Base-by-base conservation (phyloP, 2,888 invertebrate genomes). In the Macrophya annulata region DNA sequence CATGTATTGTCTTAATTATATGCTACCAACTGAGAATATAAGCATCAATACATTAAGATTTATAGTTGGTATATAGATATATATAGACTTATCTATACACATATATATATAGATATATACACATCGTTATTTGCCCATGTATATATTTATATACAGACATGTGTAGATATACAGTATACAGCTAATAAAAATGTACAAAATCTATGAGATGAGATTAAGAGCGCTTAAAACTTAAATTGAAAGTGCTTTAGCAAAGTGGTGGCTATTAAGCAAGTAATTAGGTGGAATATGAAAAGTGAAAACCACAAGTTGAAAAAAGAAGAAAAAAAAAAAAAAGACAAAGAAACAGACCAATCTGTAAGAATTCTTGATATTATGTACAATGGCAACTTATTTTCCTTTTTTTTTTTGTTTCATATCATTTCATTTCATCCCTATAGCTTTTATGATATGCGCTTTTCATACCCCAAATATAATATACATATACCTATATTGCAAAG, bases 141-240 rank as follows among this genome's bases (percentile, higher is more conserved):
- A 43, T 62, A 81, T 81, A 81, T 81, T 21, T 81, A 81, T 81
- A 62, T 81, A 45, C 9, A 55, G 12, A 77, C 17, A 31, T 77
- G 25, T 48, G n/a, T 51, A 51, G 31, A 48, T 88, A 85, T 87
- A 88, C 85, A 87, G 65, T 86, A 65, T 86, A 88, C 76, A 71
- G 77, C 86, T 88, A 88, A 86, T 88, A 89, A 87, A 89, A 89
- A 90, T 90, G 89, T 90, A 90, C 88, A 91, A 90, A 91, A 90
- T 89, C 87, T 90, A 88, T 89, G 86, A 84, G 81, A 85, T 85
- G 85, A 79, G 79, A 45, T 87, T 62, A 55, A 55, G 37, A 77
- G 48, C 15, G 51, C 21, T 55, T 77, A 55, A 51, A 77, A 77
- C 77, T 55, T n/a, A 77, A 55, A 31, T 77, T 55, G 9, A 77